These are phyloP conservation scores for Holothuria leucospilota DNA, from an alignment of 53 echinoderm and acorn worm genomes.

Conservation along the genomic window DNA sequence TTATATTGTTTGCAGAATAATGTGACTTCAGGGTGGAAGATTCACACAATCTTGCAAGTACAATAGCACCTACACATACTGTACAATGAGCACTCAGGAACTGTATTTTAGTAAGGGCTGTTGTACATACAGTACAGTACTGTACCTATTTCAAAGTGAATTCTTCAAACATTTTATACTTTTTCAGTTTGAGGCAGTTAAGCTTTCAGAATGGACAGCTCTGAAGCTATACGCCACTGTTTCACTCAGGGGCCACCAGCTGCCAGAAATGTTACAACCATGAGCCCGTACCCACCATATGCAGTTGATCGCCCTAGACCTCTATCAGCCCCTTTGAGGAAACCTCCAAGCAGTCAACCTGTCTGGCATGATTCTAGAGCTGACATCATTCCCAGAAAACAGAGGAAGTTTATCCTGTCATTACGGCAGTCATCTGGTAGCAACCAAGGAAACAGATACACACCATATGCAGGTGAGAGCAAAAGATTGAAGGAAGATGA, in stretches of 20 bases:
- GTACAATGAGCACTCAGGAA: neutral
- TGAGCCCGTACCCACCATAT: slow-evolving; percentile 89
- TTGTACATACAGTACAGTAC: neutral
- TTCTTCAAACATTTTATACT: neutral
- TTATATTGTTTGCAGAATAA: too few relatives aligned
- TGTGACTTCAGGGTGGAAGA: too few relatives aligned
- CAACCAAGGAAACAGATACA: slow-evolving; percentile 57
- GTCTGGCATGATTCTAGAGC: slow-evolving; percentile 80
- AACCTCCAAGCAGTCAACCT: slow-evolving; percentile 57
- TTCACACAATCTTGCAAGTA: too few relatives aligned
- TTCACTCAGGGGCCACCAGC: slow-evolving; percentile 64
- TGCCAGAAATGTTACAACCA: slow-evolving; percentile 62
- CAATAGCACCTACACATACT: too few relatives aligned
- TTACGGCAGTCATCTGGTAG: slow-evolving; percentile 59
- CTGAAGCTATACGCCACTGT: slow-evolving; percentile 74
- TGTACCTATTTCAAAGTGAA: neutral
- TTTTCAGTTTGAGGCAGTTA: neutral
- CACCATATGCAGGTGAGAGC: slow-evolving; percentile 80
- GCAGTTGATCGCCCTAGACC: slow-evolving; percentile 90
- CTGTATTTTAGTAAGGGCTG: neutral
- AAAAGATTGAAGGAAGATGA: neutral
- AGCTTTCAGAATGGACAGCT: slow-evolving; percentile 66
- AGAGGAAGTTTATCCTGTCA: slow-evolving; percentile 69
- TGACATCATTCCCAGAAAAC: slow-evolving; percentile 69
- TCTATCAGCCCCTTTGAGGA: slow-evolving; percentile 82